Conservation (phyloP, 2,797 vertebrate genomes). For the Mionectes olivaceus region DNA sequence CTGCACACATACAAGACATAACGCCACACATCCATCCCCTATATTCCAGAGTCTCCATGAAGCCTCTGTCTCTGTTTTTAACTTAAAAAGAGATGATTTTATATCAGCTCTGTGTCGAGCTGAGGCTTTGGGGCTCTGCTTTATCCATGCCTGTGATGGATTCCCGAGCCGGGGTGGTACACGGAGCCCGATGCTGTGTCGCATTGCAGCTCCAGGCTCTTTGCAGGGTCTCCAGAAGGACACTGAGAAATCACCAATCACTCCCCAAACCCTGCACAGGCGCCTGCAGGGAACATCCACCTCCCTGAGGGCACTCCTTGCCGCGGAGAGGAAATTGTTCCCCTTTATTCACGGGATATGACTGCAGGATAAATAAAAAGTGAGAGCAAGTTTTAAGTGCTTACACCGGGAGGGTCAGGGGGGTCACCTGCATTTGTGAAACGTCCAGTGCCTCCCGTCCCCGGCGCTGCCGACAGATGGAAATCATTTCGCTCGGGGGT, state of each 20-base stretch:
- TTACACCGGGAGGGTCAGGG: background rate
- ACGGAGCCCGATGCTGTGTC: accelerated
- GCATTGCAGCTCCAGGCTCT: background rate
- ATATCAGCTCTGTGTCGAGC: accelerated
- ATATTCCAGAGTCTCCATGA: accelerated
- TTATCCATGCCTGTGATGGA: background rate
- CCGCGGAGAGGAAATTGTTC: background rate
- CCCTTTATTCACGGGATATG: background rate
- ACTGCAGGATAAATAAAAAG: slow-evolving; percentile 14
- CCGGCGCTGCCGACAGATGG: slow-evolving; percentile 31
- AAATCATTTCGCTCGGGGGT: slow-evolving; percentile 8
- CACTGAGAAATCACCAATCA: background rate
- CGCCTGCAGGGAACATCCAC: background rate
- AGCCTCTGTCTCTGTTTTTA: accelerated
- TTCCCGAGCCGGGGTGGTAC: background rate
- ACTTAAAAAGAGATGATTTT: background rate
- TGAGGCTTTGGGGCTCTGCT: background rate
- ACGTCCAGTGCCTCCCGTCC: background rate
- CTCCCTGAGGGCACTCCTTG: background rate
- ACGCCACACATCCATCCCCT: background rate
- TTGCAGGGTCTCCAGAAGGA: background rate
- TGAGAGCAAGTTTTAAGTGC: slow-evolving; percentile 20
- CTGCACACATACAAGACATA: accelerated
- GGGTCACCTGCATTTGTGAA: slow-evolving; percentile 27
- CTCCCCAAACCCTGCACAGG: background rate